Evolutionary conservation across 2,888 invertebrate genomes (phyloP).

Genomic region (Coremacera marginata): DNA sequence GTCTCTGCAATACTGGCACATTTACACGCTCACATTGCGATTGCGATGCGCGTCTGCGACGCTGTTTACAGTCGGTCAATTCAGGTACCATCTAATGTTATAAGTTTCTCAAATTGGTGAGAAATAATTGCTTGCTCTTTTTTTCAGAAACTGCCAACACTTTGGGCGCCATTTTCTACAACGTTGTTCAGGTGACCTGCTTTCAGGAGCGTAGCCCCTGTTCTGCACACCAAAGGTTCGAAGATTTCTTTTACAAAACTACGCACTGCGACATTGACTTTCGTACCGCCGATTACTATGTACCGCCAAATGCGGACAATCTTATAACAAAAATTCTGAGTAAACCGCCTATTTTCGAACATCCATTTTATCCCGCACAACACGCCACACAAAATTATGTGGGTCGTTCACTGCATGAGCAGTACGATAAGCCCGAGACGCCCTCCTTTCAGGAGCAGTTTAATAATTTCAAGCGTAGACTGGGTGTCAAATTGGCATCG

Average conservation of each 20-base stretch:
- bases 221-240: constrained; percentile 75
- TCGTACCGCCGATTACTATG: constrained; percentile 63
- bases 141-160: constrained; percentile 75
- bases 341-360: constrained; percentile 51
- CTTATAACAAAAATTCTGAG: constrained; percentile 60
- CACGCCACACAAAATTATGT: neutral
- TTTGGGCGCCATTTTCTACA: constrained; percentile 81
- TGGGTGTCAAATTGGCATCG: constrained; percentile 65
- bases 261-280: constrained; percentile 60
- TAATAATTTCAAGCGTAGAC: constrained; percentile 53
- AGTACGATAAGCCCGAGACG: neutral
- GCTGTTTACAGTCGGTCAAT: constrained; percentile 77
- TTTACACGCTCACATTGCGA: constrained; percentile 81
- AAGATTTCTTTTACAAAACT: constrained; percentile 56
- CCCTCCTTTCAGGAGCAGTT: constrained; percentile 51
- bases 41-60: constrained; percentile 79
- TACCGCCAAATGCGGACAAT: constrained; percentile 63
- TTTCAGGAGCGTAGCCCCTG: constrained; percentile 77
- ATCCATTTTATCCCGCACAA: neutral
- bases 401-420: constrained; percentile 38
- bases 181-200: constrained; percentile 80
- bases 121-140: neutral
- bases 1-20: constrained; percentile 78
- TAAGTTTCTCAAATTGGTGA: too few species aligned
- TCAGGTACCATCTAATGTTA: constrained; percentile 63